These are phyloP conservation scores for Orthonyx spaldingii DNA, from an alignment of 2,113 vertebrate species.

Conservation along the genomic window DNA sequence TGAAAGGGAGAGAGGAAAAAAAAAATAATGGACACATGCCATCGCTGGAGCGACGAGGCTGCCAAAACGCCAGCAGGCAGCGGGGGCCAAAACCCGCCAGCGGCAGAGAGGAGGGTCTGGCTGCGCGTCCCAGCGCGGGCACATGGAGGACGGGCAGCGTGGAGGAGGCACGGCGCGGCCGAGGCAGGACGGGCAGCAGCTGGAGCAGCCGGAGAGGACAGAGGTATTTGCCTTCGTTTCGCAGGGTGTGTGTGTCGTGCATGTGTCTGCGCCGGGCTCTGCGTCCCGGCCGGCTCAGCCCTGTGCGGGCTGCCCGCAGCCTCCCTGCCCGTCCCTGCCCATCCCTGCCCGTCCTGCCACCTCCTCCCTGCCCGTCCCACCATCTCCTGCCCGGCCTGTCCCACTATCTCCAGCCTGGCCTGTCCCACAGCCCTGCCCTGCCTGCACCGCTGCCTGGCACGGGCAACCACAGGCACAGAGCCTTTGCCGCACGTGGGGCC, in stretches of 20 bases:
- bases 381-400: not conserved
- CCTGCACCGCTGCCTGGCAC: not conserved
- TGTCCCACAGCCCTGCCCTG: not conserved
- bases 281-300: not conserved
- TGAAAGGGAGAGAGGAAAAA: not conserved
- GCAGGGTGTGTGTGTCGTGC: not conserved
- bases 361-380: not conserved
- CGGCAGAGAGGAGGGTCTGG: slow-evolving; percentile 39
- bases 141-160: slow-evolving; percentile 38
- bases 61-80: slow-evolving; percentile 64
- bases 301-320: not conserved
- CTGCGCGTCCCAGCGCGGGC: not conserved
- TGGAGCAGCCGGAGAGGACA: not conserved
- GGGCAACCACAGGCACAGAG: accelerated
- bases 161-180: not conserved
- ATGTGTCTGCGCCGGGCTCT: not conserved
- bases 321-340: not conserved
- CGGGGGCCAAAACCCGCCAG: slow-evolving; percentile 49
- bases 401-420: not conserved
- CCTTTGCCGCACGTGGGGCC: not conserved
- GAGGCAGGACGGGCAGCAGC: not conserved
- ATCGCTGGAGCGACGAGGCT: slow-evolving; percentile 43
- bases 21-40: slow-evolving; percentile 73
- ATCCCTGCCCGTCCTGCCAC: not conserved
- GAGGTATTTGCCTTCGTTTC: slow-evolving; percentile 21